Conservation (phyloP, 1,140 invertebrate species). For the Apolygus lucorum region DNA sequence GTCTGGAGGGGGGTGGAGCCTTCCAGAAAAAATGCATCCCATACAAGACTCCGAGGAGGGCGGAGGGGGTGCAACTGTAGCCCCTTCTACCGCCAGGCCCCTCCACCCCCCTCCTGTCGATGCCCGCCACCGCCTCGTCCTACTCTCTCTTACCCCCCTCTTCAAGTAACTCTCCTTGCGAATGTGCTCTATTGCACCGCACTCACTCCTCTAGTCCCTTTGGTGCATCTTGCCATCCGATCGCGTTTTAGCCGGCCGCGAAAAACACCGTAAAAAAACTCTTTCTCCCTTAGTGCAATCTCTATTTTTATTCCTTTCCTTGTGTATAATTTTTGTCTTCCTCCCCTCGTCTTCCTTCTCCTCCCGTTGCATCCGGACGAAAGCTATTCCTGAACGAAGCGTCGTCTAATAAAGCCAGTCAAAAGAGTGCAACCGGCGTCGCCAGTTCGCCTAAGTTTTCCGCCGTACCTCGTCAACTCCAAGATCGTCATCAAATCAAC, state of each 20-base stretch:
- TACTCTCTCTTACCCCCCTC: neutral
- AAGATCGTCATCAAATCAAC: no score
- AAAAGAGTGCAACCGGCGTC: neutral
- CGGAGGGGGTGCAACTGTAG: neutral
- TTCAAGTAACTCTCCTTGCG: conserved; percentile 15
- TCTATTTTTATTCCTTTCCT: conserved; percentile 4
- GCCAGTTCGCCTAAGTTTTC: neutral
- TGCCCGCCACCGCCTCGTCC: neutral
- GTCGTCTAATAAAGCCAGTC: neutral
- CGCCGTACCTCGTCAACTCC: neutral
- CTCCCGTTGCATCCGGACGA: neutral
- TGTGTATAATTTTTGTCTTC: neutral
- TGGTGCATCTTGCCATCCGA: conserved; percentile 2
- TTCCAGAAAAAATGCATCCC: no score
- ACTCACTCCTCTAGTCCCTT: conserved; percentile 10
- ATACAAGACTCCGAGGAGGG: no score
- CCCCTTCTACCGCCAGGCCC: neutral
- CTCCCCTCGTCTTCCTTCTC: neutral
- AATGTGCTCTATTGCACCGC: conserved; percentile 12
- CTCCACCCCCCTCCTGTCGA: neutral
- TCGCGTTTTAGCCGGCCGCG: neutral
- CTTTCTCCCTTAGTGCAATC: neutral
- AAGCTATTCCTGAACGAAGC: neutral
- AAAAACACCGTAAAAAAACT: neutral
- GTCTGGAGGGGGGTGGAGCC: neutral